These are phyloP conservation scores for Brachionichthys hirsutus DNA, from an alignment of 2,113 vertebrate species.

Conservation along the genomic window DNA sequence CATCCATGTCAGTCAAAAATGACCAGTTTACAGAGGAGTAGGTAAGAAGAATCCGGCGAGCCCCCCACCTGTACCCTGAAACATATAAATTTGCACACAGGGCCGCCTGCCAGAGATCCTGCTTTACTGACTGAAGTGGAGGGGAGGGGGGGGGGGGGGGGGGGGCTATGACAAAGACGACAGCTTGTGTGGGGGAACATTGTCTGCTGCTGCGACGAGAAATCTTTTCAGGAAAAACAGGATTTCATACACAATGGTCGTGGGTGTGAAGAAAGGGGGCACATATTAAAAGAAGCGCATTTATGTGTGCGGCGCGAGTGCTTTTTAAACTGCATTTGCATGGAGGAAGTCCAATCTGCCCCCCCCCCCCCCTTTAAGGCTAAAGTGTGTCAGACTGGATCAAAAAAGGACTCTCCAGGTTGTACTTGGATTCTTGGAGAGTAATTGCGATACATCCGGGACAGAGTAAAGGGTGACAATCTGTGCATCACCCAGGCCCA, in stretches of 20 bases:
- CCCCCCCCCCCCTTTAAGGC: conserved; percentile 42
- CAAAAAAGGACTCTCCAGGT: conserved; percentile 69
- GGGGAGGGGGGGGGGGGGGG: conserved; percentile 32
- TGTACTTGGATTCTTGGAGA: conserved; percentile 68
- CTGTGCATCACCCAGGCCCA: conserved; percentile 36
- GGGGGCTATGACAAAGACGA: conserved; percentile 77
- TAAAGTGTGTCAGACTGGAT: conserved; percentile 71
- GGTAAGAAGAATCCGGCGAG: conserved; percentile 66
- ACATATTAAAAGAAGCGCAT: conserved; percentile 77
- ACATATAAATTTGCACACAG: conserved; percentile 44
- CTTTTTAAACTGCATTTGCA: conserved; percentile 71
- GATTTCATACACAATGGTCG: conserved; percentile 80
- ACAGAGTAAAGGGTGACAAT: conserved; percentile 53
- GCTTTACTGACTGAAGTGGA: conserved; percentile 70
- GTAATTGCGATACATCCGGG: conserved; percentile 66
- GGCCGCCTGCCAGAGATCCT: conserved; percentile 74
- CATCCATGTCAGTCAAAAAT: conserved; percentile 66
- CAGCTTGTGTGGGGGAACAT: conserved; percentile 81
- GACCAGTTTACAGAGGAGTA: conserved; percentile 71
- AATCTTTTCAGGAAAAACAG: conserved; percentile 81
- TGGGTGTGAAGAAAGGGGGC: conserved; percentile 80
- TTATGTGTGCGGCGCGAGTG: conserved; percentile 72
- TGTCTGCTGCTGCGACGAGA: conserved; percentile 78
- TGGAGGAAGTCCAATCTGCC: conserved; percentile 75
- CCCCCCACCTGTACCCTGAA: conserved; percentile 71